Base-by-base conservation (phyloP, 1,140 invertebrate genomes). In the Holotrichia oblita region DNA sequence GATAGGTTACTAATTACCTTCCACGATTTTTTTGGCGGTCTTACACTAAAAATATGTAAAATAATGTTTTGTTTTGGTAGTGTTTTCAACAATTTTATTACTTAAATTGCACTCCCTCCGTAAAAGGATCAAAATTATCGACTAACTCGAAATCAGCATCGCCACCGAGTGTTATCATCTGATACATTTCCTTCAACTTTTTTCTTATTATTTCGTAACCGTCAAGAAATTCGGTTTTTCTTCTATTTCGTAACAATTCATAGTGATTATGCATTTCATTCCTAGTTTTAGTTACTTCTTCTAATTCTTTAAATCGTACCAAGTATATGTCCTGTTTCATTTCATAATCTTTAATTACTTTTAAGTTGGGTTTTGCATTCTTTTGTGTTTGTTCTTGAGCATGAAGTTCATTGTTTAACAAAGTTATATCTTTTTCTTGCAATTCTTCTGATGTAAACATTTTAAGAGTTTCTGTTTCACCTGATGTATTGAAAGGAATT, bases 1-100 rank as follows among this genome's bases (percentile, higher is more conserved):
- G 97, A 99, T n/a, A 99, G 88, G 88, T 99, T 99, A 0, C 95
- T 94, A 81, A 99, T 99, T 84, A 96, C 95, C 87, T 99, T 99
- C 99, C 99, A 99, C 0, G 97, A 97, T 86, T 99, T 99, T 83
- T 97, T 97, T 0, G 98, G 98, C 0, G 98, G 99, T 12, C 98
- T 91, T 0, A 99, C 98, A 85, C 97, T 97, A 86, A 81, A 91
- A 89, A 81, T 75, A 73, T 75, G 78, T 55, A 48, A 77, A 34
- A n/a, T 73, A 34, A 74, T 41, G 17, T 3, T 34, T 34, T 34
- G 4, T 34, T 1, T 34, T 55, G 17, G 20, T 20, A 55, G 0
- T 55, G 27, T 48, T 6, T 22, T 59, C 17, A 14, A 55, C 2
- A 3, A 76, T 55, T 59, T 78, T 80, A 82, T 84, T 86, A 94